Conservation (phyloP, 1,140 invertebrate species). For the Stegodyphus mimosarum region DNA sequence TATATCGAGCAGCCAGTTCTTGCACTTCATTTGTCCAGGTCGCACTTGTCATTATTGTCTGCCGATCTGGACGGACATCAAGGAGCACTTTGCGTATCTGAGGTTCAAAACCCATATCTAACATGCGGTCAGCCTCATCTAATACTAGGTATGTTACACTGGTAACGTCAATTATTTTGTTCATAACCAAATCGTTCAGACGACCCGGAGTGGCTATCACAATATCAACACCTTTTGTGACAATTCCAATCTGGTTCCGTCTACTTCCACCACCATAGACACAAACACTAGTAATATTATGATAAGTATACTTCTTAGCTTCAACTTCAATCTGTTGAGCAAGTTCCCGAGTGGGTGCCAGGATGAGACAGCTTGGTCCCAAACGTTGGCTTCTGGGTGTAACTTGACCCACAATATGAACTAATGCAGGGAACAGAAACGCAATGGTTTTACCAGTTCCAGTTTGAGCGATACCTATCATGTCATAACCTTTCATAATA, state of each 20-base stretch:
- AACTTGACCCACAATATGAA: conserved; percentile 86
- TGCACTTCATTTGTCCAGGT: conserved; percentile 72
- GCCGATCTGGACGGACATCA: conserved; percentile 73
- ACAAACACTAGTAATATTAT: conserved; percentile 84
- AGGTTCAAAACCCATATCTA: conserved; percentile 88
- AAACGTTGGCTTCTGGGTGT: conserved; percentile 73
- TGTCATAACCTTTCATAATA: conserved; percentile 70
- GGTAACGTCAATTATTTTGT: conserved; percentile 75
- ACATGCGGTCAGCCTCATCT: conserved; percentile 87
- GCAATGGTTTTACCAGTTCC: conserved; percentile 90
- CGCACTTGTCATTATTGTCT: conserved; percentile 72
- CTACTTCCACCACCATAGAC: conserved; percentile 87
- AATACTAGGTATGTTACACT: conserved; percentile 88
- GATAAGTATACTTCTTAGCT: conserved; percentile 86
- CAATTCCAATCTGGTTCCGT: conserved; percentile 78
- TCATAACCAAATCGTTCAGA: conserved; percentile 81
- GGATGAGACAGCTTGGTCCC: conserved; percentile 86
- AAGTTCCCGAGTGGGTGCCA: conserved; percentile 91
- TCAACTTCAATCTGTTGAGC: conserved; percentile 92
- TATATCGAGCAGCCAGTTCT: conserved; percentile 83
- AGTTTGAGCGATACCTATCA: conserved; percentile 71
- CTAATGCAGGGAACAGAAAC: conserved; percentile 88
- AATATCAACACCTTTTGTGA: conserved; percentile 83
- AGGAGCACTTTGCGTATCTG: conserved; percentile 85
- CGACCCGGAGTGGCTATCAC: conserved; percentile 91